These are phyloP conservation scores for Oreortyx pictus DNA, from an alignment of 2,797 vertebrate species.

Conservation along the genomic window DNA sequence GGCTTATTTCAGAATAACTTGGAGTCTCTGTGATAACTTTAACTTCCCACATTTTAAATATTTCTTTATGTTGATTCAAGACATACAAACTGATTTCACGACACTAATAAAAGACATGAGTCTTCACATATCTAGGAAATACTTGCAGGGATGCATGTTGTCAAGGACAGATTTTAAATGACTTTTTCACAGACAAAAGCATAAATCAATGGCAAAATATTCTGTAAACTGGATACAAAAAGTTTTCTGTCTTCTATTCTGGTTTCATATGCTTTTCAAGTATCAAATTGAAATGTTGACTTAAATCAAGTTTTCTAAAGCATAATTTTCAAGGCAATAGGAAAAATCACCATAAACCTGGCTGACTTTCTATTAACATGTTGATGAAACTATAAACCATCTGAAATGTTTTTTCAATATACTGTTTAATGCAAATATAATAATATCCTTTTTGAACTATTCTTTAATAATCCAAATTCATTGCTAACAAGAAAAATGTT, in stretches of 20 bases:
- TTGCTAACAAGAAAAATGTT: background rate
- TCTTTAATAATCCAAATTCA: background rate
- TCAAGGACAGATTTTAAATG: constrained; percentile 62
- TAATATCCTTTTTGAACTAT: background rate
- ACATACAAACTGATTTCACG: constrained; percentile 39
- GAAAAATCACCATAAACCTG: constrained; percentile 24
- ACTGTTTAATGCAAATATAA: background rate
- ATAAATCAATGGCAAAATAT: constrained; percentile 60
- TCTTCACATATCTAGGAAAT: constrained; percentile 35
- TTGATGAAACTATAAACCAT: background rate
- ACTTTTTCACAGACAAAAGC: constrained; percentile 30
- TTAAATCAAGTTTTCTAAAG: constrained; percentile 4
- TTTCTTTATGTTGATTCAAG: background rate
- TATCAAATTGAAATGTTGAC: background rate
- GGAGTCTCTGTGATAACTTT: constrained; percentile 5
- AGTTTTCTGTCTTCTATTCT: constrained; percentile 6
- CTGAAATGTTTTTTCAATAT: background rate
- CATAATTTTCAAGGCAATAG: background rate
- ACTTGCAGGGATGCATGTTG: background rate
- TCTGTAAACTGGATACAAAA: constrained; percentile 40
- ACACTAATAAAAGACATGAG: background rate
- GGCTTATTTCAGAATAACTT: background rate
- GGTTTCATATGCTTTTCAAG: background rate
- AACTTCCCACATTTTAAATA: background rate
- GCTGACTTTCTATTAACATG: constrained; percentile 22